These are phyloP conservation scores for Netelia fuscicornis DNA, from an alignment of 2,888 invertebrate genomes.

Conservation along the genomic window DNA sequence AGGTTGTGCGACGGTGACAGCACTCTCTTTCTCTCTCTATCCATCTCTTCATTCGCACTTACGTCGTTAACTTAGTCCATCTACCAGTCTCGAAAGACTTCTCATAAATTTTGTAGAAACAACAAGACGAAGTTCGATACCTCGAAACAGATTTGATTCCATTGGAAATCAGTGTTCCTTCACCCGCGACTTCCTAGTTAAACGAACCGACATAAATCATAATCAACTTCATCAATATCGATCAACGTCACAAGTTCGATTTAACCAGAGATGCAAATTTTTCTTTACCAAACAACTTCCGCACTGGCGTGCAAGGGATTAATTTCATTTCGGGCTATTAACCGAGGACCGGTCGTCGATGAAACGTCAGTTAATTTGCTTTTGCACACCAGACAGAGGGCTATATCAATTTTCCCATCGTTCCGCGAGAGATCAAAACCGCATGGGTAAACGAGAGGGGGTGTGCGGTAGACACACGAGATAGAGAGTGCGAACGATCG, in stretches of 20 bases:
- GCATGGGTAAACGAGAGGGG: slow-evolving; percentile 51
- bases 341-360: slow-evolving; percentile 24
- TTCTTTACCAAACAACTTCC: background rate
- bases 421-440: slow-evolving; percentile 38
- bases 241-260: background rate
- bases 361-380: slow-evolving; percentile 44
- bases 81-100: background rate
- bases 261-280: background rate
- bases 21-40: slow-evolving; percentile 13
- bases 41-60: slow-evolving; percentile 51
- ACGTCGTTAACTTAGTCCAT: slow-evolving; percentile 16
- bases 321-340: slow-evolving; percentile 54
- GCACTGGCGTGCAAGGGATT: slow-evolving; percentile 29
- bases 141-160: background rate
- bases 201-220: background rate
- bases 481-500: slow-evolving; percentile 60
- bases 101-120: slow-evolving; percentile 9
- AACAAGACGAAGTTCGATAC: background rate
- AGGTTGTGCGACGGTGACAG: slow-evolving; percentile 59
- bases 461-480: slow-evolving; percentile 25
- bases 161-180: background rate
- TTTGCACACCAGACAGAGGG: slow-evolving; percentile 10
- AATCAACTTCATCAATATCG: background rate
- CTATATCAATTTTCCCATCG: slow-evolving; percentile 52
- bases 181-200: background rate